Conservation (phyloP, 2,888 invertebrate species). For the Lymantria dispar region DNA sequence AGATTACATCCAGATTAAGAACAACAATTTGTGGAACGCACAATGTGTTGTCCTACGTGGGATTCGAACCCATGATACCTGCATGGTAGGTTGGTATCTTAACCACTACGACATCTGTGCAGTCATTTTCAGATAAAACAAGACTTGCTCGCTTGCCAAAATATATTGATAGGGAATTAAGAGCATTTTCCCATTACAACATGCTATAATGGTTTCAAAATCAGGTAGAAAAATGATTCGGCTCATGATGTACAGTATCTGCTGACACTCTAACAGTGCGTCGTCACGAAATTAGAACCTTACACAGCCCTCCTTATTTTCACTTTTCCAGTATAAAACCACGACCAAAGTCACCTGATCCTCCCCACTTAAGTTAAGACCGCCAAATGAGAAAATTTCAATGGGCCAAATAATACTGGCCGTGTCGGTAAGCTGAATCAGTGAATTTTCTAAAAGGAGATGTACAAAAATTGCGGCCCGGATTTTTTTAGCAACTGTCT, state of each 20-base stretch:
- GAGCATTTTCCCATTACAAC: constrained; percentile 27
- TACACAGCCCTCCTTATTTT: constrained; percentile 59
- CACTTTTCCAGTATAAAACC: constrained; percentile 57
- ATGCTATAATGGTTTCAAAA: constrained; percentile 14
- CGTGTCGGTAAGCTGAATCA: constrained; percentile 45
- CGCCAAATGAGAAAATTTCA: constrained; percentile 29
- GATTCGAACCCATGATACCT: too few relatives aligned
- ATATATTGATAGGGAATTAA: too few relatives aligned
- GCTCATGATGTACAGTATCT: constrained; percentile 36
- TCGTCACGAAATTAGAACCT: constrained; percentile 60
- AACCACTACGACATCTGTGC: too few relatives aligned
- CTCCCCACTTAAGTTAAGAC: constrained; percentile 28
- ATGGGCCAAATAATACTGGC: constrained; percentile 48
- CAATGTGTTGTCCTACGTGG: too few relatives aligned
- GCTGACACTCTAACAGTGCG: constrained; percentile 47
- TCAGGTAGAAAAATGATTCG: constrained; percentile 37
- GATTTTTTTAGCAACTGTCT: constrained; percentile 55
- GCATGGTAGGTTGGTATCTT: too few relatives aligned
- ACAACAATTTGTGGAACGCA: too few relatives aligned
- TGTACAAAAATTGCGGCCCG: constrained; percentile 58
- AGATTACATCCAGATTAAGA: too few relatives aligned
- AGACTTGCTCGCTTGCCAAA: too few relatives aligned
- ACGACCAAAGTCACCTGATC: constrained; percentile 42
- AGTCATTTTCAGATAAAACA: too few relatives aligned
- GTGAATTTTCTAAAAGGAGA: constrained; percentile 56